Conservation (phyloP, 2,113 vertebrate genomes). For the Sebastes schlegelii region DNA sequence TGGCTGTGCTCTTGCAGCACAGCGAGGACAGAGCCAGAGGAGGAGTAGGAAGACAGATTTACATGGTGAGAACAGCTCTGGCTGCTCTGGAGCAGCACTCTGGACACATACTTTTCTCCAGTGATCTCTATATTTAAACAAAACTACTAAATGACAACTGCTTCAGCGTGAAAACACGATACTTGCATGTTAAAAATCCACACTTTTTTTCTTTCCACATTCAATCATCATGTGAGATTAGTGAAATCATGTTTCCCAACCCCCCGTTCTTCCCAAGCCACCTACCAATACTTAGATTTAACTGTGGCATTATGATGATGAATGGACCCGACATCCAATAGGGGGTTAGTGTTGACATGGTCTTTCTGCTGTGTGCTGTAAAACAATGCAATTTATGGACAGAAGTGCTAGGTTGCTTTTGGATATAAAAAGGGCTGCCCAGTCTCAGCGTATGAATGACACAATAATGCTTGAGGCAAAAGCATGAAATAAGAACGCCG, state of each 20-base stretch:
- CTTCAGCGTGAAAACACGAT: not conserved
- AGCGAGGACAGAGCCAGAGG: conserved; percentile 68
- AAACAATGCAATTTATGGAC: not conserved
- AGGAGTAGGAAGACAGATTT: conserved; percentile 71
- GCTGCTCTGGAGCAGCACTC: conserved; percentile 53
- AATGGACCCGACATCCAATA: not conserved
- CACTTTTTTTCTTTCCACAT: not conserved
- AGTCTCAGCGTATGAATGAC: no score
- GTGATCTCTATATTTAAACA: conserved; percentile 54
- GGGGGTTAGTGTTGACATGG: conserved; percentile 5
- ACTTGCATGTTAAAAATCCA: not conserved
- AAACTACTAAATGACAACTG: conserved; percentile 15
- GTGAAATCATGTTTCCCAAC: conserved; percentile 23
- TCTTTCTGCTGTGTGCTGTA: conserved; percentile 12
- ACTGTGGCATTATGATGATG: conserved; percentile 9
- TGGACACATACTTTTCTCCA: conserved; percentile 44
- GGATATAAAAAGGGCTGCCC: not conserved
- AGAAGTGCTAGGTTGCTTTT: not conserved
- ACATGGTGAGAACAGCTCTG: conserved; percentile 77
- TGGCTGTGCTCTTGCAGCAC: conserved; percentile 67
- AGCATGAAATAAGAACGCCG: no score
- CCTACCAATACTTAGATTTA: conserved; percentile 9
- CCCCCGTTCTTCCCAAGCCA: not conserved
- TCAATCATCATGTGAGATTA: conserved; percentile 2
- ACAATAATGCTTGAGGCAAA: no score